Evolutionary conservation across 2,797 vertebrate genomes (phyloP).

Genomic region (Phylloscopus collybita): DNA sequence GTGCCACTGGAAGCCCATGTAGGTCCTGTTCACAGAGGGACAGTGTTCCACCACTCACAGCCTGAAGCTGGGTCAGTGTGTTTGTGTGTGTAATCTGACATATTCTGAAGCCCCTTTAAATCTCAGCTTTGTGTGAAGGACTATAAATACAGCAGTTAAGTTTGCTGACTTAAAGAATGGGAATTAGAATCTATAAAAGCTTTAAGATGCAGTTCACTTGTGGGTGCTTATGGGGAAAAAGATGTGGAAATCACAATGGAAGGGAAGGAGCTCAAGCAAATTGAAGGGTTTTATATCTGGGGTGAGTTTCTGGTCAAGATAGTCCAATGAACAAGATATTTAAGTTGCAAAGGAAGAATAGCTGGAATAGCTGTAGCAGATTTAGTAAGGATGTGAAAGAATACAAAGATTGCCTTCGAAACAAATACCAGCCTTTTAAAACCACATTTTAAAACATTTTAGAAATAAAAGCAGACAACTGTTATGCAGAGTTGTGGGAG

Average conservation of each 20-base stretch:
- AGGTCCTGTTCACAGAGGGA: background rate
- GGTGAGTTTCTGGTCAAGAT: background rate
- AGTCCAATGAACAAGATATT: background rate
- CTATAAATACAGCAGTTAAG: background rate
- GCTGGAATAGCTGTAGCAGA: background rate
- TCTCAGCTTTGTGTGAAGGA: background rate
- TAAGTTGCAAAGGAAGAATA: background rate
- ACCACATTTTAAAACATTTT: background rate
- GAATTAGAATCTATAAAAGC: background rate
- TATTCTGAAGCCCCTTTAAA: background rate
- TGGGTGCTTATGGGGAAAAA: background rate
- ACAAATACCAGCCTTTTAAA: background rate
- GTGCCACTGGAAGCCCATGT: background rate
- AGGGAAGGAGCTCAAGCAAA: background rate
- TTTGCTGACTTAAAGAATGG: background rate
- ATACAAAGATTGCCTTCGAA: background rate
- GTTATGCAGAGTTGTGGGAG: background rate
- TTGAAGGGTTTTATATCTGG: background rate
- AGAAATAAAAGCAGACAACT: background rate
- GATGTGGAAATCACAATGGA: background rate
- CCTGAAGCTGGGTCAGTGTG: background rate
- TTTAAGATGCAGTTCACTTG: background rate
- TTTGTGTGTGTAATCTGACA: background rate
- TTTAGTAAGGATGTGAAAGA: background rate
- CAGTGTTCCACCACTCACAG: background rate